Evolutionary conservation across 1,140 invertebrate genomes (phyloP), one percentile per base, ranked within the genome.

Genomic region (Acromyrmex heyeri): DNA sequence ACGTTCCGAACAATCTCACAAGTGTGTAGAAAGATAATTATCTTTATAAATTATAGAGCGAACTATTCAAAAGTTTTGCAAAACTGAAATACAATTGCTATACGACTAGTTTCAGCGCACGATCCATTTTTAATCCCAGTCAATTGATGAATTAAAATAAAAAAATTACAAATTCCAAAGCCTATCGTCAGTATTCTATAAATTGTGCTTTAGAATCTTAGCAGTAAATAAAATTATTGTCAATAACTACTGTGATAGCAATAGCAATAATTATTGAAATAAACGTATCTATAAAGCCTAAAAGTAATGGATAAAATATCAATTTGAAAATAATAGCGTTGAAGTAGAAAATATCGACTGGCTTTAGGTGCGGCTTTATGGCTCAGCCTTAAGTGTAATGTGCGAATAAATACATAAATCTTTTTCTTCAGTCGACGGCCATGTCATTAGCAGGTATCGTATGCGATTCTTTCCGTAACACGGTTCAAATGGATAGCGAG

Each of bases 241-340:
- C 12, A 14, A 30, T 7, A 55, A 21, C 21, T 53, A 21, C 21
- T 53, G 50, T 34, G 7, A 27, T 4, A 69, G 65, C 34, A 24
- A n/a, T 18, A 69, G 12, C 44, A 16, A 50, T 65, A 65, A 21
- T 30, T 8, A n/a, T n/a, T n/a, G 44, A 59, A 24, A 10, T 12
- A 1, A 12, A 57, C 34, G 6, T 38, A 50, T 64, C 44, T 12
- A 2, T 34, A 38, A 53, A 72, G 44, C 38, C 38, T 75, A 61
- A 61, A 83, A 44, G 79, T 44, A 73, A 18, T 55, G 38, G 53
- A 61, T 83, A 62, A 75, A 73, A 83, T 83, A 50, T 72, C 69
- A 83, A 75, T 75, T 75, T 21, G 38, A 14, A 48, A 18, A 62
- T 59, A 59, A 62, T 21, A 62, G 55, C 12, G 18, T 18, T 30